phyloP scores from a whole-genome alignment of 2,797 vertebrate species.

The Lutjanus campechanus region DNA sequence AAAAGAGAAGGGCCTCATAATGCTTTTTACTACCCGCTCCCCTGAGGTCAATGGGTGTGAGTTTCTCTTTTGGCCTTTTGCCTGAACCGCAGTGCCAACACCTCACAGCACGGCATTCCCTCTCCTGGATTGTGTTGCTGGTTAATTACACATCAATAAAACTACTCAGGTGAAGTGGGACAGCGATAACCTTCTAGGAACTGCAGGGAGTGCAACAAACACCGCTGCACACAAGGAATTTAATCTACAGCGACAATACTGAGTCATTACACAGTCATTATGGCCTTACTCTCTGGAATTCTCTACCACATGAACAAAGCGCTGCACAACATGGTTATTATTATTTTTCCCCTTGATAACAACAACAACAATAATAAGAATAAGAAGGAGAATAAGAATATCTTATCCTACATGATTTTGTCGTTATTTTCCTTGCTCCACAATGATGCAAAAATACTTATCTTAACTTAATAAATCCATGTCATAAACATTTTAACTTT shows the following conservation, averaged over 20 bases:
- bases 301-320: no score
- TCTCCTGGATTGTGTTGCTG: constrained; percentile 3
- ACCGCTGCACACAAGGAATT: not conserved
- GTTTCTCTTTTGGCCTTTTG: constrained; percentile 33
- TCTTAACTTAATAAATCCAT: no score
- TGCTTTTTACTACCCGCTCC: constrained; percentile 14
- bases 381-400: no score
- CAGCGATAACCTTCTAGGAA: constrained; percentile 9
- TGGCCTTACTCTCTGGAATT: no score
- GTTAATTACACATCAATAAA: constrained; percentile 53
- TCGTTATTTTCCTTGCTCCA: no score
- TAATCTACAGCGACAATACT: not conserved
- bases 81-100: constrained; percentile 33
- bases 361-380: no score
- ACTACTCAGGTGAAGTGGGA: constrained; percentile 29
- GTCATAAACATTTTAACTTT: no score
- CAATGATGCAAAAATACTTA: no score
- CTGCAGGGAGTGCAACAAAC: not conserved
- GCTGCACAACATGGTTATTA: no score
- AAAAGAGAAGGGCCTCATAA: constrained; percentile 10
- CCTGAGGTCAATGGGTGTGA: constrained; percentile 4
- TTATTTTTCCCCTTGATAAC: no score
- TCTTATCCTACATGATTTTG: no score
- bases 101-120: not conserved
- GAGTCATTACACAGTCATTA: no score